Conservation (phyloP, 2,113 vertebrate species). For the Cariama cristata region DNA sequence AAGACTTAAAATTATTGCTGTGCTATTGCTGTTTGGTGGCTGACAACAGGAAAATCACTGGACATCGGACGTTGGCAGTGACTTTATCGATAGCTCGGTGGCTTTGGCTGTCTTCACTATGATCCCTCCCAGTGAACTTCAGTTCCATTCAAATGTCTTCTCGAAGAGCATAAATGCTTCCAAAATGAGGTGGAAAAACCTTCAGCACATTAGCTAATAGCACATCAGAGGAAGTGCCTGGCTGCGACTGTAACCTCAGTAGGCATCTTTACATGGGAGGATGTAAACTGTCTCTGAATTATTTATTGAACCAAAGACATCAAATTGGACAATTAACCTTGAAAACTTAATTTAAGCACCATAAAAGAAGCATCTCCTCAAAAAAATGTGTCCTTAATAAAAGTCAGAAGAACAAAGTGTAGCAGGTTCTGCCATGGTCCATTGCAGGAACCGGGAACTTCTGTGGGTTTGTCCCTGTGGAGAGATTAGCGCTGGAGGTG, state of each 20-base stretch:
- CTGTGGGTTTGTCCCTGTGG: background rate
- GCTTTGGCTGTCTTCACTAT: conserved; percentile 25
- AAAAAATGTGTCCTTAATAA: conserved; percentile 28
- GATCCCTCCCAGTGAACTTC: conserved; percentile 6
- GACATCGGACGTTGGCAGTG: background rate
- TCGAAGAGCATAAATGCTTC: conserved; percentile 9
- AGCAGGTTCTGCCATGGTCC: background rate
- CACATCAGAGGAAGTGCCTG: conserved; percentile 52
- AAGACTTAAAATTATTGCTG: conserved; percentile 19
- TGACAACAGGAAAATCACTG: background rate
- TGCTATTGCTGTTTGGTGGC: background rate
- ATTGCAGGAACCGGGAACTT: background rate
- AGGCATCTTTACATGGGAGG: conserved; percentile 52
- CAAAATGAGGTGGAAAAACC: conserved; percentile 46
- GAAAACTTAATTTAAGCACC: conserved; percentile 67
- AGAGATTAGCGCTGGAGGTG: background rate
- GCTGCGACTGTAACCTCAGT: conserved; percentile 36
- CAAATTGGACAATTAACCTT: conserved; percentile 72
- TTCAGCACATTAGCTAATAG: conserved; percentile 64
- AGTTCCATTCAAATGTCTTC: conserved; percentile 41
- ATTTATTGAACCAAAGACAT: conserved; percentile 69
- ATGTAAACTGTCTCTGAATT: conserved; percentile 58
- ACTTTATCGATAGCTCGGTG: background rate
- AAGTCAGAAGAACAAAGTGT: conserved; percentile 17
- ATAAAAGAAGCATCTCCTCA: conserved; percentile 40